Evolutionary conservation across 2,113 vertebrate genomes (phyloP), one percentile per base, ranked within the genome.

Genomic region (Tetraodon nigroviridis): DNA sequence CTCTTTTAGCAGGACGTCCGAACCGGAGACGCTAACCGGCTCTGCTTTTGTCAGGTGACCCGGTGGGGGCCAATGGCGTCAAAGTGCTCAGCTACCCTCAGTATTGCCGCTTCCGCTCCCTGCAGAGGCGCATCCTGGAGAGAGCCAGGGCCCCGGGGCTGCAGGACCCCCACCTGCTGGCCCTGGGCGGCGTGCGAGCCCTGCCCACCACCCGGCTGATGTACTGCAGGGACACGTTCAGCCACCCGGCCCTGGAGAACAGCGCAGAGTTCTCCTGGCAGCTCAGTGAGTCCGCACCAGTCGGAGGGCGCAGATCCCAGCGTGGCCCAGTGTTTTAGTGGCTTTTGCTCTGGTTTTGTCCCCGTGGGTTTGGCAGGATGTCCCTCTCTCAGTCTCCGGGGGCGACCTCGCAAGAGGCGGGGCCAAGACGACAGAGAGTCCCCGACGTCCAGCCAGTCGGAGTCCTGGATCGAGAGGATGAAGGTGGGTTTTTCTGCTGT

Each of bases 201-300:
- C 61, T 65, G 20, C 62, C 84, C 54, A 74, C 57, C 84, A 86
- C 80, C 45, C 76, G 84, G 4, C 72, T 92, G 20, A 71, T 92
- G 68, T 92, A 88, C 85, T 92, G 91, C 82, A 83, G 91, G 52
- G 91, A 92, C 73, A 91, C 88, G 5, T 91, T 92, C 80, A 87
- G 73, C 77, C 91, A 92, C 71, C 91, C 91, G 3, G 87, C 85
- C 12, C 80, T 92, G 63, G 89, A 89, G 59, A 85, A 16, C 81
- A 90, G 59, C 72, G 27, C 80, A 52, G 61, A 80, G 71, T 83
- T 91, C 72, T 84, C 88, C 73, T 88, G 86, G 66, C 87, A 89
- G 73, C 84, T 91, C 69, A 86, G 91, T 92, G 71, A 85, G 91
- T 75, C 41, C 7, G 2, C 1, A 6, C 14, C 6, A n/a, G 3